phyloP scores from a whole-genome alignment of 2,888 invertebrate genomes.

The Ochropleura plecta region DNA sequence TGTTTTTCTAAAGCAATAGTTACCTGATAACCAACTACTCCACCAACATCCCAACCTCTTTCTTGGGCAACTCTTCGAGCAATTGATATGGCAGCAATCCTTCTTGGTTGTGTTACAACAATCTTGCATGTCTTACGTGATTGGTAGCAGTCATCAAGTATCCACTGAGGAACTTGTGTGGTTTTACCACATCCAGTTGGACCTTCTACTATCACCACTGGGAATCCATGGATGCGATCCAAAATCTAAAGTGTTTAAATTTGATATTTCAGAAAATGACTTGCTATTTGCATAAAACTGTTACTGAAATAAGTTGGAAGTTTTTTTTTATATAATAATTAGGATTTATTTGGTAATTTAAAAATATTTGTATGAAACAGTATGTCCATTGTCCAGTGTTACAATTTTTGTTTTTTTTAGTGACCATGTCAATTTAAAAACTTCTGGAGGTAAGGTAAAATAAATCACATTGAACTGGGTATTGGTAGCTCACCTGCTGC shows the following conservation, averaged over 20 bases:
- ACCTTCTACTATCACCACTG: constrained; percentile 96
- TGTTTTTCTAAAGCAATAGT: neutral
- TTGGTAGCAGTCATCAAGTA: constrained; percentile 94
- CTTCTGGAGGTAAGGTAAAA: neutral
- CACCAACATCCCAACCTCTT: constrained; percentile 95
- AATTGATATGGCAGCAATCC: constrained; percentile 98
- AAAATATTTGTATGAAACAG: too few species aligned
- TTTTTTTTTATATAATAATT: too few species aligned
- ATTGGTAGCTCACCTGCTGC: constrained; percentile 71
- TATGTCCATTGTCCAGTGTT: too few species aligned
- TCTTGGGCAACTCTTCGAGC: constrained; percentile 96
- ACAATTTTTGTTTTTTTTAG: too few species aligned
- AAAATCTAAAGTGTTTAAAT: constrained; percentile 90
- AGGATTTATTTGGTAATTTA: too few species aligned
- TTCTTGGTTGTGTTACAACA: constrained; percentile 97
- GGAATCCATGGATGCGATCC: constrained; percentile 91
- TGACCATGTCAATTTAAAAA: neutral
- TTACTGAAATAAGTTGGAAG: too few species aligned
- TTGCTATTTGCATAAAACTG: too few species aligned
- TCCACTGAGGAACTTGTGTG: constrained; percentile 96
- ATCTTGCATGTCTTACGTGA: constrained; percentile 94
- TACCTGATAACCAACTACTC: constrained; percentile 97
- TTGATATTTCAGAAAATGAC: neutral
- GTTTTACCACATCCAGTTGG: constrained; percentile 99
- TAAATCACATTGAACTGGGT: neutral